Percentiles rank a stretch among this genome's conserved stretches.
Conservation (phyloP, 1,140 invertebrate genomes). For the Microplitis demolitor region DNA sequence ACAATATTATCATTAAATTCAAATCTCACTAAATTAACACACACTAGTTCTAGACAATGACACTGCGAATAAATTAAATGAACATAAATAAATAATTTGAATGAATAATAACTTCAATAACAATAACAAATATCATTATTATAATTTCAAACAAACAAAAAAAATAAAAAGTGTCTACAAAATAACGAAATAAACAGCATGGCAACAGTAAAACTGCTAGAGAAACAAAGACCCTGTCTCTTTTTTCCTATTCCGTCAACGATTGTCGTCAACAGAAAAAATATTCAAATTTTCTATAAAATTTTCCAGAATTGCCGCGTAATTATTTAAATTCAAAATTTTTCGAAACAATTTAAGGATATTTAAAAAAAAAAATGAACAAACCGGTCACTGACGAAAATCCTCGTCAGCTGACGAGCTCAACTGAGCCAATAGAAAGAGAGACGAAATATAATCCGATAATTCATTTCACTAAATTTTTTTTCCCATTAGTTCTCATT, state of each 20-base stretch:
- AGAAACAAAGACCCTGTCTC: not conserved
- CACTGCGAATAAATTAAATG: not conserved
- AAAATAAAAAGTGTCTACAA: not conserved
- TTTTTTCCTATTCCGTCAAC: not conserved
- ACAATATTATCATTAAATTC: too few relatives aligned
- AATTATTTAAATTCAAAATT: not conserved
- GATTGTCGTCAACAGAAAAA: not conserved
- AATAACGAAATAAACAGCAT: not conserved
- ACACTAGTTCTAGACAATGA: too few relatives aligned
- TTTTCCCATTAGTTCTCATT: not conserved
- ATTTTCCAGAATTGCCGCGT: not conserved
- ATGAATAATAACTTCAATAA: not conserved
- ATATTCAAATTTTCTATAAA: not conserved
- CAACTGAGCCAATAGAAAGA: constrained; percentile 43
- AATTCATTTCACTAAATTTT: not conserved
- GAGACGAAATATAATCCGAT: constrained; percentile 1
- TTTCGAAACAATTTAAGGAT: not conserved
- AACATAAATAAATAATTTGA: not conserved
- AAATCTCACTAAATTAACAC: too few relatives aligned
- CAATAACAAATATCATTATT: not conserved
- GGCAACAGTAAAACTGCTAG: not conserved
- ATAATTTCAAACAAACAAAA: not conserved
- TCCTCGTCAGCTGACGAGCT: constrained; percentile 48
- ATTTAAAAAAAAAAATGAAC: constrained; percentile 15
- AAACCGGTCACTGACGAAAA: constrained; percentile 38